Evolutionary conservation across 64 coral and sea anemone species (phyloP), one percentile per base, ranked within the genome.

Genomic region (Trachythela sp.): DNA sequence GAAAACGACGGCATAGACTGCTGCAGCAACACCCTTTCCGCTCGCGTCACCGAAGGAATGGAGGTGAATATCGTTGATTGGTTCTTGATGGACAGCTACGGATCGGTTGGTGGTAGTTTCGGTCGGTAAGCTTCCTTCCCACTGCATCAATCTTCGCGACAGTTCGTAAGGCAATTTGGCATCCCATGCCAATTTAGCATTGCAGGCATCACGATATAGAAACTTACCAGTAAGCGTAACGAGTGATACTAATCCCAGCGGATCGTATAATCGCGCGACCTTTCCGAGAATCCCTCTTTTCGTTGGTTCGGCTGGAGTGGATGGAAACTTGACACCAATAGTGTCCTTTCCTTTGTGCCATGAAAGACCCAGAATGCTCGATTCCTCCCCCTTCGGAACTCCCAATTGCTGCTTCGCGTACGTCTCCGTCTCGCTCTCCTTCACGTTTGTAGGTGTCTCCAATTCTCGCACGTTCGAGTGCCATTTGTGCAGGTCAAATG

Each of bases 1-100:
- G 18, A 90, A 31, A 4, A 88, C 58, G 50, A 88, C 86, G 36
- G 86, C 58, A 43, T 88, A 88, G 75, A 80, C 75, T 38, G 75
- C 75, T 35, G 75, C 75, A 80, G 75, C 75, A 36, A 80, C 32
- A 1, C 75, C 75, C 20, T 80, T 80, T 18, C 75, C 75, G 34
- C 71, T 77, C 2, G 71, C 71, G 26, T 77, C 86, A 70, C 86
- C 54, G 24, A 89, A 84, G 40, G 88, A 38, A 70, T 83, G 88
- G 26, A 89, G 80, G 34, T 88, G 54, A 10, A 88, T 88, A 24
- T 58, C 54, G 18, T 70, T 58, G 36, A 88, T 88, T 29, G 18
- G 14, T 32, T 88, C 86, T 7, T 43, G 54, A 43, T 70, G 39
- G 7, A 40, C 0, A 14, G 86, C 86, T 71, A 88, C 39, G 2